Evolutionary conservation across 1,140 invertebrate genomes (phyloP), one percentile per base, ranked within the genome.

Genomic region (Zophobas atratus): DNA sequence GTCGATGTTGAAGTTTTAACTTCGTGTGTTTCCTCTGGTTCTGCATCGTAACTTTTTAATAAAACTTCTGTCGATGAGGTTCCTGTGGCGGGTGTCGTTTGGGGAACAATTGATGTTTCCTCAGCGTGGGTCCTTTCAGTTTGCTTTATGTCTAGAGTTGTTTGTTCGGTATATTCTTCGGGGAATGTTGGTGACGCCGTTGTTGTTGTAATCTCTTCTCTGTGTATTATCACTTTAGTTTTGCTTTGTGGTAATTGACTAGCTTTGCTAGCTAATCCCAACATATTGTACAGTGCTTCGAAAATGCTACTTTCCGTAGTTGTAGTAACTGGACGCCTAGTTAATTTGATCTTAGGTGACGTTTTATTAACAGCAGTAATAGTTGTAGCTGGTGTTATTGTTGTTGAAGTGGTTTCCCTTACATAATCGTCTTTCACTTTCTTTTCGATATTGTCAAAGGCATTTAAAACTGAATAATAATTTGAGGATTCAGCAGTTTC

Each of bases 1-100:
- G 93, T 94, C 0, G 94, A 94, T 56, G 93, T 94, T 0, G 81
- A 81, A 0, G 94, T 94, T 77, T 92, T 90, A 6, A 93, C 83
- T 1, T 91, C 74, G 51, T 76, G 79, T 79, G 83, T 87, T 72
- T 91, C 88, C 77, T 89, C 86, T 75, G 92, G 84, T 85, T 90
- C 85, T 87, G 89, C 79, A 56, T 83, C 78, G 51, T 76, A 80
- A 77, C 76, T 48, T 48, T 55, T 46, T 33, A 67, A 72, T 38
- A n/a, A 20, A 57, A 20, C 48, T 63, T 76, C 34, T 8, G 80
- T 70, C 36, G 76, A 79, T 32, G 55, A 70, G 33, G 75, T 35
- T 49, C 20, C 20, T 20, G 20, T 20, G 20, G 20, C 20, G 20
- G 78, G 82, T 49, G 84, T 82, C 3, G 80, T 76, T 0, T 0